Percentiles rank a stretch among this genome's conserved stretches.
phyloP scores from a whole-genome alignment of 2,113 vertebrate species.

The Vulpes ferrilata region DNA sequence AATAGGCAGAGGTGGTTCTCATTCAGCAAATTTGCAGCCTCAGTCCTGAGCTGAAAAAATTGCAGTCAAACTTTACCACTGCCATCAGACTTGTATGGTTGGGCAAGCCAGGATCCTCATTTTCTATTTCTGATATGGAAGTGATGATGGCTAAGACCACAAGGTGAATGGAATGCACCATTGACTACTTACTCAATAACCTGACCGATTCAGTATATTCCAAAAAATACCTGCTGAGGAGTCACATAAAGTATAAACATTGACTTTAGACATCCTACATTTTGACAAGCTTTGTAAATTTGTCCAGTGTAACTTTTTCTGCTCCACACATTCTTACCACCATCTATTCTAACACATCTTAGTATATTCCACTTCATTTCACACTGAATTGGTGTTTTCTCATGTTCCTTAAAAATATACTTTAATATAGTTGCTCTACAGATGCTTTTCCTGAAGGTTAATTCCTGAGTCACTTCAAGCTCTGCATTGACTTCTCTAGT shows the following conservation, averaged over 20 bases:
- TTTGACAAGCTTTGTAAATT: background rate
- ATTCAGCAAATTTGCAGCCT: background rate
- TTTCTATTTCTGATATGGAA: slow-evolving; percentile 13
- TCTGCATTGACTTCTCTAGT: background rate
- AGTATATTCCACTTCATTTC: background rate
- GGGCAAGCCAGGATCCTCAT: background rate
- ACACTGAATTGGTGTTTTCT: background rate
- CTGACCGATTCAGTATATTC: background rate
- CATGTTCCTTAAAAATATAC: slow-evolving; percentile 13
- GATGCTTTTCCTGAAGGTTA: background rate
- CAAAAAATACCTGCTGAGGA: background rate
- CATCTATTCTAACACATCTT: background rate
- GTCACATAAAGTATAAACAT: background rate
- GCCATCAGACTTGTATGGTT: background rate
- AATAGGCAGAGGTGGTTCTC: background rate
- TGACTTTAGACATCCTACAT: background rate
- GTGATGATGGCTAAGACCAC: background rate
- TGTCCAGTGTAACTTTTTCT: background rate
- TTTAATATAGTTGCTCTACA: background rate
- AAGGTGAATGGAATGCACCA: background rate
- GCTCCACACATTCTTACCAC: background rate
- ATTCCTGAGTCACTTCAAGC: background rate
- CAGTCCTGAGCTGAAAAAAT: background rate
- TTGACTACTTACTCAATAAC: background rate
- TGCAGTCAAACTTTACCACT: background rate